Conservation (phyloP, 1,140 invertebrate genomes). For the Leptestheria dahalacensis region DNA sequence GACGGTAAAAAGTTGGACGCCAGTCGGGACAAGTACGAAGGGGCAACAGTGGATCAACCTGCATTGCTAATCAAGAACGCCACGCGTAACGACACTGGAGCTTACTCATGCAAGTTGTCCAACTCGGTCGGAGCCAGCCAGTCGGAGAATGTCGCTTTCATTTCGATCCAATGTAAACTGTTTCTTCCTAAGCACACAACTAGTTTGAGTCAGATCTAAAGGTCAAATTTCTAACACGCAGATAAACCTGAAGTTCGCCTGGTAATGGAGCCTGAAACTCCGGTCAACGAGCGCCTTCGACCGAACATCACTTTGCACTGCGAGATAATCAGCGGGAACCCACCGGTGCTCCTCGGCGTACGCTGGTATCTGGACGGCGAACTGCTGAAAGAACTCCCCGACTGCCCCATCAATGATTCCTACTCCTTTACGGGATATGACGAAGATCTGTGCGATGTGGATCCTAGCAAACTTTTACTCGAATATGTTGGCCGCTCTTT, state of each 20-base stretch:
- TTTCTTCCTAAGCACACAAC: too few relatives aligned
- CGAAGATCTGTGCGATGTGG: conserved; percentile 53
- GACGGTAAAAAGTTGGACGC: conserved; percentile 48
- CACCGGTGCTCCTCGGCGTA: conserved; percentile 31
- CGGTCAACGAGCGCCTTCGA: conserved; percentile 61
- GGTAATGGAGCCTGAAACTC: conserved; percentile 51
- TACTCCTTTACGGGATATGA: conserved; percentile 16
- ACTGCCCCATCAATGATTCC: conserved; percentile 35
- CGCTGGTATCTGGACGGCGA: conserved; percentile 68
- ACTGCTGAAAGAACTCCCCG: conserved; percentile 65
- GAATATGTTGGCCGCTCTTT: conserved; percentile 67
- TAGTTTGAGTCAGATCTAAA: too few relatives aligned
- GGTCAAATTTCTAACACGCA: conserved; percentile 4
- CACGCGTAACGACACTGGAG: conserved; percentile 55
- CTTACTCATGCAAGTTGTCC: conserved; percentile 58
- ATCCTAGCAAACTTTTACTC: conserved; percentile 64
- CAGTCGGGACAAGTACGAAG: conserved; percentile 48
- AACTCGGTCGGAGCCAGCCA: conserved; percentile 55
- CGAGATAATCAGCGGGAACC: conserved; percentile 46
- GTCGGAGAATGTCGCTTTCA: conserved; percentile 48
- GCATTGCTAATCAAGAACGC: conserved; percentile 59
- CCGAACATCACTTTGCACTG: conserved; percentile 67
- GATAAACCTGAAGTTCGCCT: conserved; percentile 53
- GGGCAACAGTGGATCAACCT: conserved; percentile 52
- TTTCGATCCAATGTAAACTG: conserved; percentile 55